These are phyloP conservation scores for Pseudomyrmex dendroicus DNA, from an alignment of 1,140 invertebrate genomes.

Conservation along the genomic window DNA sequence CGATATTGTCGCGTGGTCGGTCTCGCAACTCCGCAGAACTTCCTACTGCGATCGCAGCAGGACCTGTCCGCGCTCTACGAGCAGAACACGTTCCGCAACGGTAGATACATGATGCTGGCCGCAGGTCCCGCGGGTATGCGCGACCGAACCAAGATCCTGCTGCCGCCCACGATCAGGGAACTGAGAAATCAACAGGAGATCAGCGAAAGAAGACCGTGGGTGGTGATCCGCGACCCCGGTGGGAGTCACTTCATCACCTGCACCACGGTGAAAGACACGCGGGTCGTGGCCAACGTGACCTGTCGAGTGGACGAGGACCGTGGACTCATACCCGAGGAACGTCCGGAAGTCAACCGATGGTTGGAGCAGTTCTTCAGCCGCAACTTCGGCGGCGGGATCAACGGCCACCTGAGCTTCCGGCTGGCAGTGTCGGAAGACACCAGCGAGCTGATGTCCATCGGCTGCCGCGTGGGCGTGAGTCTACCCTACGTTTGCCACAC, in stretches of 20 bases:
- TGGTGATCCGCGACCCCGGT: constrained; percentile 90
- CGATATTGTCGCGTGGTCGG: constrained; percentile 87
- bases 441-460: constrained; percentile 85
- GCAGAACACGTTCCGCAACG: constrained; percentile 86
- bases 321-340: constrained; percentile 89
- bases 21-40: constrained; percentile 88
- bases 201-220: constrained; percentile 90
- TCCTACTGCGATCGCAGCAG: constrained; percentile 87
- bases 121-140: constrained; percentile 89
- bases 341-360: constrained; percentile 89
- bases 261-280: constrained; percentile 91
- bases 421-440: constrained; percentile 86
- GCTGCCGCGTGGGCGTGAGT: constrained; percentile 90
- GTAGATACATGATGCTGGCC: constrained; percentile 90
- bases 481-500: constrained; percentile 92
- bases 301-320: constrained; percentile 89
- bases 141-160: constrained; percentile 88
- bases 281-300: constrained; percentile 91
- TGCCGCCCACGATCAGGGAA: constrained; percentile 87
- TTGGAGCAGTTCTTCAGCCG: constrained; percentile 89
- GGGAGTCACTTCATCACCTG: constrained; percentile 92
- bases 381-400: constrained; percentile 87
- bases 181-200: constrained; percentile 89
- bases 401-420: constrained; percentile 91
- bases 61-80: constrained; percentile 90